Percentiles rank a stretch among this genome's conserved stretches.
Evolutionary conservation across 2,888 invertebrate species (phyloP).

Genomic region (Lasius platythorax): DNA sequence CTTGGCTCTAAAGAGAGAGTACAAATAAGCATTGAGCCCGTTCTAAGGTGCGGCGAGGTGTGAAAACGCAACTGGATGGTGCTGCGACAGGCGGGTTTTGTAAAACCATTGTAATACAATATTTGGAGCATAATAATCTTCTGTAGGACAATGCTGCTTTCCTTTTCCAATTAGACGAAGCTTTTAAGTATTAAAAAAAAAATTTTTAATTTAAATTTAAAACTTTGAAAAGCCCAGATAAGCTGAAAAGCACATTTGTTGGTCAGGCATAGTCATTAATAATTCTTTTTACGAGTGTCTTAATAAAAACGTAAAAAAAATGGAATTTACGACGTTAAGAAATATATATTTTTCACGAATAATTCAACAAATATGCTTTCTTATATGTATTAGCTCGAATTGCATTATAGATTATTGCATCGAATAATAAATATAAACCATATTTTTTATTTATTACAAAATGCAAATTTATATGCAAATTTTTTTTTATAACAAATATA

Average conservation of each 20-base stretch:
- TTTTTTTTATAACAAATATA: not conserved
- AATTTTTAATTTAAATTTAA: no score
- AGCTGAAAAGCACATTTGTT: not conserved
- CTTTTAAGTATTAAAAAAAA: not conserved
- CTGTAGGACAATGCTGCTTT: not conserved
- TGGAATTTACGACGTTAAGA: not conserved
- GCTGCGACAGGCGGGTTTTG: constrained; percentile 20
- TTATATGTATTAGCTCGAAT: not conserved
- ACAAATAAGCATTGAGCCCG: constrained; percentile 71
- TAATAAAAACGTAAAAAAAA: not conserved
- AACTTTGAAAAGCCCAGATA: not conserved
- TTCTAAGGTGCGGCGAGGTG: constrained; percentile 35
- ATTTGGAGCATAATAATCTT: not conserved
- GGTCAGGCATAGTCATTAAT: not conserved
- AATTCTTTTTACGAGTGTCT: not conserved
- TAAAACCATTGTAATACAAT: constrained; percentile 10
- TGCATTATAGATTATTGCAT: not conserved
- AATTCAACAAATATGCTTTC: not conserved
- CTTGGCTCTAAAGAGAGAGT: constrained; percentile 66
- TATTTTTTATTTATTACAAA: not conserved
- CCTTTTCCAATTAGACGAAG: not conserved
- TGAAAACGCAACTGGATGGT: constrained; percentile 43
- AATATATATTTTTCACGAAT: constrained; percentile 5
- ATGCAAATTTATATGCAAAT: not conserved
- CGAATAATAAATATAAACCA: not conserved